Evolutionary conservation across 2,113 vertebrate genomes (phyloP).

Genomic region (Burhinus bistriatus): DNA sequence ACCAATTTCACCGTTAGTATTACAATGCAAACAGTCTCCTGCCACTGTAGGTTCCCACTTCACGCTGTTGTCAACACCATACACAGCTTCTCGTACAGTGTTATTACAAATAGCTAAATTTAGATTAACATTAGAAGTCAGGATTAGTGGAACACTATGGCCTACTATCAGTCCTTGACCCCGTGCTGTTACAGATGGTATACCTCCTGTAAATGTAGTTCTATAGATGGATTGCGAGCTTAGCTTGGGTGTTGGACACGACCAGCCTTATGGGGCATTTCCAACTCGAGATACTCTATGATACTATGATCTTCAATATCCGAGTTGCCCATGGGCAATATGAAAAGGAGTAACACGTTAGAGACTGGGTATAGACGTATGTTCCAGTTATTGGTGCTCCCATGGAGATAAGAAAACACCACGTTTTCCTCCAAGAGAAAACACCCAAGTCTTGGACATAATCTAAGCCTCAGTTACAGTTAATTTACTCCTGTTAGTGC

Average conservation of each 20-base stretch:
- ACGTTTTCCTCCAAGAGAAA: background rate
- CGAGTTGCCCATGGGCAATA: background rate
- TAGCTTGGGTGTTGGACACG: background rate
- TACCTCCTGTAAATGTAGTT: background rate
- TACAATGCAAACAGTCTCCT: background rate
- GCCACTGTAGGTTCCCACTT: background rate
- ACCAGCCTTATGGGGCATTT: too few relatives aligned
- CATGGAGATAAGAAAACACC: background rate
- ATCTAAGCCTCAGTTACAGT: background rate
- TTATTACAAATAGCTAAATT: background rate
- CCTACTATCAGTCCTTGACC: background rate
- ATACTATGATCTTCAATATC: background rate
- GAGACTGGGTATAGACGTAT: background rate
- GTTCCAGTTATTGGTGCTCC: background rate
- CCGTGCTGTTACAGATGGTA: background rate
- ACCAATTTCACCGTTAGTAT: background rate
- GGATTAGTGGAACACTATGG: too few relatives aligned
- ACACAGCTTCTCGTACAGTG: background rate
- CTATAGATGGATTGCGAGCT: background rate
- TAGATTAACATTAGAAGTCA: background rate
- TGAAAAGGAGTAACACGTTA: background rate
- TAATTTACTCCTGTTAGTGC: background rate
- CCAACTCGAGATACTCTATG: too few relatives aligned
- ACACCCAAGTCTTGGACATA: background rate
- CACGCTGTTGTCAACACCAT: background rate